Conservation (phyloP, 2,888 invertebrate genomes). For the Hydrotaea diabolus region DNA sequence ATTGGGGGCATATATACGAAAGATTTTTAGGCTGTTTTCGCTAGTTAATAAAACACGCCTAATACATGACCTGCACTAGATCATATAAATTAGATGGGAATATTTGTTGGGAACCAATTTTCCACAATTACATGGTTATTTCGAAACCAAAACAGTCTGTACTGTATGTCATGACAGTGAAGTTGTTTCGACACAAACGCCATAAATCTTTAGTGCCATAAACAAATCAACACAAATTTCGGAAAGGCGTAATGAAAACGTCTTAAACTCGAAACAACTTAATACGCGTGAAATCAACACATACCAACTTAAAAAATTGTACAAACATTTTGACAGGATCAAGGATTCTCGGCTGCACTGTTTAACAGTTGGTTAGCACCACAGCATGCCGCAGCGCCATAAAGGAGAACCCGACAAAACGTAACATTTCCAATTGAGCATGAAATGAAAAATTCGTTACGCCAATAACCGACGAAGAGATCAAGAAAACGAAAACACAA, state of each 20-base stretch:
- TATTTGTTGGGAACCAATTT: background rate
- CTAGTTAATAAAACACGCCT: no score
- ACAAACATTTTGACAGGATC: slow-evolving; percentile 66
- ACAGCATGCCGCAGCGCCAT: background rate
- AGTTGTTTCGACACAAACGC: slow-evolving; percentile 41
- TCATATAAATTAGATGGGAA: no score
- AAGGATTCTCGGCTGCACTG: slow-evolving; percentile 55
- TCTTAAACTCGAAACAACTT: slow-evolving; percentile 48
- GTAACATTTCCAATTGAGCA: slow-evolving; percentile 58
- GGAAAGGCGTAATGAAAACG: slow-evolving; percentile 26
- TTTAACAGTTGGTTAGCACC: slow-evolving; percentile 41
- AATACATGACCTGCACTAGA: no score
- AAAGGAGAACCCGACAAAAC: background rate
- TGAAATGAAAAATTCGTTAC: slow-evolving; percentile 64
- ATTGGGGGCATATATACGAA: no score
- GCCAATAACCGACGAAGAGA: slow-evolving; percentile 37
- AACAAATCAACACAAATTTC: slow-evolving; percentile 47
- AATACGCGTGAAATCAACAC: slow-evolving; percentile 58
- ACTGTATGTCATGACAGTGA: background rate
- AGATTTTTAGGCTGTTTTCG: no score
- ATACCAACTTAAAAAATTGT: slow-evolving; percentile 31
- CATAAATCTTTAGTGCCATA: slow-evolving; percentile 58
- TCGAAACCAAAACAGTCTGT: slow-evolving; percentile 9
- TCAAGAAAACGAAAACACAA: background rate
- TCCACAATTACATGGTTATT: slow-evolving; percentile 46